These are phyloP conservation scores for Carassius auratus DNA, from an alignment of 2,113 vertebrate genomes.

Conservation along the genomic window DNA sequence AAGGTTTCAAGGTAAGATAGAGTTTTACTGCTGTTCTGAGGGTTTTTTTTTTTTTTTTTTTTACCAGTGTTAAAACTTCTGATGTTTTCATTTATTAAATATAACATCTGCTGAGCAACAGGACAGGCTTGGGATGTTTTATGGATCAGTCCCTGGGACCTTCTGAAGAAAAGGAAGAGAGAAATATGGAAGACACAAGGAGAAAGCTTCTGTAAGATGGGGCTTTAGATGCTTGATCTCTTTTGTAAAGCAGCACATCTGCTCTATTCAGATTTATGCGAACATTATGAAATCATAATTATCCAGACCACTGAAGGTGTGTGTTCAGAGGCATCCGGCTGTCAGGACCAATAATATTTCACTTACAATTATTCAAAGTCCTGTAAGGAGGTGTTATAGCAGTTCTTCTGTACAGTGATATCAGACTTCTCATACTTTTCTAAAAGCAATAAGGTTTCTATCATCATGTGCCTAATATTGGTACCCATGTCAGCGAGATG, in stretches of 20 bases:
- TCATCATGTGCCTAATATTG: constrained; percentile 3
- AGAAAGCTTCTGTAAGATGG: background rate
- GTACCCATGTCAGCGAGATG: background rate
- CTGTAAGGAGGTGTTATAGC: background rate
- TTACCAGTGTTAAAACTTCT: background rate
- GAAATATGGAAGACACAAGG: background rate
- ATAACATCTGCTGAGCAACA: constrained; percentile 30
- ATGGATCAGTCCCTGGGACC: constrained; percentile 55
- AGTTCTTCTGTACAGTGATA: background rate
- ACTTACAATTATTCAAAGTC: background rate
- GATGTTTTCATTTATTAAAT: constrained; percentile 31
- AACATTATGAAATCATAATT: constrained; percentile 50
- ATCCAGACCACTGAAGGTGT: constrained; percentile 37
- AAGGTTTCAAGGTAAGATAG: background rate
- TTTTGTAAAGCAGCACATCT: constrained; percentile 39
- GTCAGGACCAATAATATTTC: background rate
- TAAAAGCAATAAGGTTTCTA: background rate
- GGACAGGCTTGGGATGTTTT: constrained; percentile 65
- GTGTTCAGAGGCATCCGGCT: background rate
- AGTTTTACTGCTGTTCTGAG: constrained; percentile 5
- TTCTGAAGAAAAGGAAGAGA: constrained; percentile 16
- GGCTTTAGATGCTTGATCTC: constrained; percentile 19
- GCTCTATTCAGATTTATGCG: constrained; percentile 10
- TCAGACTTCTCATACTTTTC: background rate
- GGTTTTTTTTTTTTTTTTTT: background rate